Base-by-base conservation (phyloP, 2,113 vertebrate genomes). In the Danio rerio region DNA sequence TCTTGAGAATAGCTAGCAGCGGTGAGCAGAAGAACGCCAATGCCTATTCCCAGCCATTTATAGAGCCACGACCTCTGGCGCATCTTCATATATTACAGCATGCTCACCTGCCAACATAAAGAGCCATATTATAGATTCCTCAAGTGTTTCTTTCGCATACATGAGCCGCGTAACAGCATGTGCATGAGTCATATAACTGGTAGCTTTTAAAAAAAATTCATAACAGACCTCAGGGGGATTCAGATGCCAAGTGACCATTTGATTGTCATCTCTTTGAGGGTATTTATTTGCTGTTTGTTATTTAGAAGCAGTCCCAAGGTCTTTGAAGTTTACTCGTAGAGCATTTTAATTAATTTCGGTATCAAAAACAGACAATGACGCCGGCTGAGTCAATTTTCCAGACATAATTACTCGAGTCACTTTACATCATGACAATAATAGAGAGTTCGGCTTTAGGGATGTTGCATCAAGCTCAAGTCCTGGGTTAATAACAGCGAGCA, bases 1-100 rank as follows among this genome's bases (percentile, higher is more conserved):
- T 95, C 93, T 78, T 96, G 94, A 86, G 93, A 91, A 58, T 78
- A 70, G 80, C 91, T 88, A 49, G 70, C n/a, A 15, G 87, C 58
- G 16, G 92, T 86, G 84, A 92, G 2, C 58, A 87, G 81, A 63
- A 89, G 79, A 0, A 94, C 61, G 2, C 91, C 70, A 5, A 89
- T 88, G 56, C 92, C 93, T 56, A 92, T 89, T 80, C 90, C 88
- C 83, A 95, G 88, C 82, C 89, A 92, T 86, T 85, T 92, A 92
- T 93, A 93, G 85, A 92, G 86, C 90, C 86, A 87, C 81, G 88
- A 90, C 84, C 15, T 87, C 88, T 89, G 92, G 87, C 89, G 80
- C 95, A 96, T 96, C 84, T 94, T 96, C 82, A 89, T 85, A 77
- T 87, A 90, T 93, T 92, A 93, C 90, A 94, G 87, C 79, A 87